A percentile compares a stretch with the other conserved stretches of the same genome.
Evolutionary conservation across 1,140 invertebrate species (phyloP).

Genomic region (Orius laevigatus): DNA sequence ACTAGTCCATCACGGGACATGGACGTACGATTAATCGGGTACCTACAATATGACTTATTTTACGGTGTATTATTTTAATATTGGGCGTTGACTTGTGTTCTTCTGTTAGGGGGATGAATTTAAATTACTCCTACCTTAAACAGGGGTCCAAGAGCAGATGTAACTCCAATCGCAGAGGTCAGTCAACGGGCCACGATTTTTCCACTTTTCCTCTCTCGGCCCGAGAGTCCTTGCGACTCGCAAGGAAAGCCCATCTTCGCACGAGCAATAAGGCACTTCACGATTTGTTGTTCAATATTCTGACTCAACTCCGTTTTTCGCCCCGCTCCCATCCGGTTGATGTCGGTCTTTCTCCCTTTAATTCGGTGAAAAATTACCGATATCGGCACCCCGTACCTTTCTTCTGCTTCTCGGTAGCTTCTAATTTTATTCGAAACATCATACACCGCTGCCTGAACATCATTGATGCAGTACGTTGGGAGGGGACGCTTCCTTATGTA

Average conservation of each 20-base stretch:
- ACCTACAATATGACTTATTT: too few relatives aligned
- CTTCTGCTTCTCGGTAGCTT: background rate
- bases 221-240: too few relatives aligned
- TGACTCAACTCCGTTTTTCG: slow-evolving; percentile 20
- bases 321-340: slow-evolving; percentile 14
- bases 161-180: too few relatives aligned
- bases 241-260: slow-evolving; percentile 26
- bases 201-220: too few relatives aligned
- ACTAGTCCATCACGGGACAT: too few relatives aligned
- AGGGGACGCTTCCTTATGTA: background rate
- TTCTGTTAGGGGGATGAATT: too few relatives aligned
- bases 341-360: slow-evolving; percentile 1
- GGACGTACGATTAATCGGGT: too few relatives aligned
- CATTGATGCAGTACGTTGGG: background rate
- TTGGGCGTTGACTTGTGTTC: too few relatives aligned
- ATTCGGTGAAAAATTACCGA: background rate
- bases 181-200: too few relatives aligned
- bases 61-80: too few relatives aligned
- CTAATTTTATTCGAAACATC: background rate
- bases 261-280: slow-evolving; percentile 20
- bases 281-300: slow-evolving; percentile 21
- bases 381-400: background rate
- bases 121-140: too few relatives aligned
- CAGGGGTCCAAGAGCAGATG: too few relatives aligned
- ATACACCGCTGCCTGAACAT: background rate